phyloP scores from a whole-genome alignment of 2,797 vertebrate species.

The Phalloptychus januarius region DNA sequence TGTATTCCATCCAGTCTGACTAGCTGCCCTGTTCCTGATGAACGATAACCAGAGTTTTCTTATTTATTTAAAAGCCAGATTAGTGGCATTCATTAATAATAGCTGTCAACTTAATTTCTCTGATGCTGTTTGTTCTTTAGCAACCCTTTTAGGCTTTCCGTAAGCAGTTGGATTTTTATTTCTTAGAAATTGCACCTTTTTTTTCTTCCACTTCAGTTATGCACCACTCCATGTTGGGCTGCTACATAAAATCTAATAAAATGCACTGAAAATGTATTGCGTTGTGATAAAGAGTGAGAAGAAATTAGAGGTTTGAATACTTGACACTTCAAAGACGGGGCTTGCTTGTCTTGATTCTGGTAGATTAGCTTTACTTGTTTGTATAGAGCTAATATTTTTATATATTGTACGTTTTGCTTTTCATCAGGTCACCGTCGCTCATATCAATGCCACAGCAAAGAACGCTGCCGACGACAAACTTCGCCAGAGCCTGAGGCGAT shows the following conservation, averaged over 20 bases:
- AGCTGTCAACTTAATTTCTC: background rate
- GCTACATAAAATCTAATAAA: too few species aligned
- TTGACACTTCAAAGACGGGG: too few species aligned
- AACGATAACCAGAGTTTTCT: background rate
- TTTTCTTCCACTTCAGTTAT: too few species aligned
- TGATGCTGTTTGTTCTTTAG: background rate
- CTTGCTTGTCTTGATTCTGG: background rate
- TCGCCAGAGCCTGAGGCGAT: constrained; percentile 93
- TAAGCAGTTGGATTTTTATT: background rate
- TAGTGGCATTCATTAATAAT: background rate
- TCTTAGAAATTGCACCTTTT: too few species aligned
- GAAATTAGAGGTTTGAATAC: background rate
- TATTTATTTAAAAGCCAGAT: background rate
- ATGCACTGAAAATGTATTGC: too few species aligned
- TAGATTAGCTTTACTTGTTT: background rate
- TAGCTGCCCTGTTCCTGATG: background rate
- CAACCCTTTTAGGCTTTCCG: background rate
- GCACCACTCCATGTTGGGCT: too few species aligned
- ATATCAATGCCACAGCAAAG: constrained; percentile 98
- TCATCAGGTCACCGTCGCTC: constrained; percentile 94
- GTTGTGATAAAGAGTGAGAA: too few species aligned
- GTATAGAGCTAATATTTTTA: background rate
- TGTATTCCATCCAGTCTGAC: too few species aligned
- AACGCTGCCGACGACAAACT: constrained; percentile 99
- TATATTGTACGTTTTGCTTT: background rate